A percentile compares a stretch with the other conserved stretches of the same genome.
Evolutionary conservation across 2,797 vertebrate species (phyloP).

Genomic region (Pangasius krempfi): DNA sequence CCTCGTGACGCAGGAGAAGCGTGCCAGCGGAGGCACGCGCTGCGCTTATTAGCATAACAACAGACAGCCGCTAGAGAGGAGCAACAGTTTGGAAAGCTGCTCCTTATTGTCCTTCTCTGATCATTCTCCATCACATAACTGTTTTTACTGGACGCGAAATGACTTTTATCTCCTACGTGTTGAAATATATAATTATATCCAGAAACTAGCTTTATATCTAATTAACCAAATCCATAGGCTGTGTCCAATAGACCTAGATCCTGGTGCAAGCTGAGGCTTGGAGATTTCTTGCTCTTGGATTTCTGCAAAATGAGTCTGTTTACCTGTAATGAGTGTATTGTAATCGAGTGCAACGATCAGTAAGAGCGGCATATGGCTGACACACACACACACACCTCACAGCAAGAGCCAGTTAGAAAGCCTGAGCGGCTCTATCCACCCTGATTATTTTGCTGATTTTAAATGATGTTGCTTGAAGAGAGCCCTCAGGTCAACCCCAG

Average conservation of each 20-base stretch:
- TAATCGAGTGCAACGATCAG: background rate
- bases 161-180: background rate
- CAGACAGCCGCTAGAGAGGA: slow-evolving; percentile 56
- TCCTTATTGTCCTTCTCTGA: slow-evolving; percentile 41
- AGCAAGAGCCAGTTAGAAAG: background rate
- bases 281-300: background rate
- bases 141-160: background rate
- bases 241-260: background rate
- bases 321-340: background rate
- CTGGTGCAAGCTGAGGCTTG: background rate
- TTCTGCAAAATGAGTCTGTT: background rate
- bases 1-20: slow-evolving; percentile 54
- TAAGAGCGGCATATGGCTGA: background rate
- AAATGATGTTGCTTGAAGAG: background rate
- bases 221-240: background rate
- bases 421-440: background rate
- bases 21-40: slow-evolving; percentile 76
- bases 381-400: background rate
- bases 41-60: slow-evolving; percentile 72
- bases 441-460: slow-evolving; percentile 15
- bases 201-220: background rate
- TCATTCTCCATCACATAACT: slow-evolving; percentile 29
- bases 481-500: background rate
- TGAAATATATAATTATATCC: background rate
- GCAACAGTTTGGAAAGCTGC: slow-evolving; percentile 68